Percentiles rank a stretch among this genome's conserved stretches.
Conservation (phyloP, 92 coral and sea anemone genomes). For the Metridium senile region DNA sequence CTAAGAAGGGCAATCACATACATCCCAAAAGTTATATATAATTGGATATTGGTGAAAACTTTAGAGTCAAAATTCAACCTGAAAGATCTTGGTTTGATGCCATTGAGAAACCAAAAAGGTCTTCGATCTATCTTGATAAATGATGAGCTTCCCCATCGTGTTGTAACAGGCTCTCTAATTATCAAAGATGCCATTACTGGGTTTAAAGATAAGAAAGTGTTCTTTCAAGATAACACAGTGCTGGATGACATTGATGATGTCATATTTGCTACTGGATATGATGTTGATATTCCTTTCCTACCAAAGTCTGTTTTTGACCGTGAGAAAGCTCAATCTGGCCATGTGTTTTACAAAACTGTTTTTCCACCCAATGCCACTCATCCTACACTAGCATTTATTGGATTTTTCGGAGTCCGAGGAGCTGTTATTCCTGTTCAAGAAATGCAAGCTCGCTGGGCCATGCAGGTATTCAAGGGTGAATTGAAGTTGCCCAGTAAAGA, state of each 20-base stretch:
- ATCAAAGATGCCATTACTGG: constrained; percentile 59
- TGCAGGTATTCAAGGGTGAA: constrained; percentile 64
- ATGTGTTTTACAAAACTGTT: constrained; percentile 75
- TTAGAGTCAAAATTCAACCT: too few species aligned
- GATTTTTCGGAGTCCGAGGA: constrained; percentile 65
- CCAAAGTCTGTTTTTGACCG: constrained; percentile 41
- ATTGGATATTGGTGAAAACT: too few species aligned
- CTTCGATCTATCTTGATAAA: constrained; percentile 45
- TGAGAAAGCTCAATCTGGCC: background rate
- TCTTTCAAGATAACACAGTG: constrained; percentile 68
- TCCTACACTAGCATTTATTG: constrained; percentile 80
- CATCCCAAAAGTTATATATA: too few species aligned
- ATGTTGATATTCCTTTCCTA: constrained; percentile 60
- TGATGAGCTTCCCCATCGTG: constrained; percentile 85
- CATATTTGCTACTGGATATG: constrained; percentile 80
- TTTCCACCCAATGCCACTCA: constrained; percentile 58
- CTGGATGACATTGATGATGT: constrained; percentile 72
- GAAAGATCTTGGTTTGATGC: too few species aligned
- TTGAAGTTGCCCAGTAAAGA: constrained; percentile 54
- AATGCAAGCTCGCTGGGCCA: constrained; percentile 88
- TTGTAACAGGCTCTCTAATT: constrained; percentile 71
- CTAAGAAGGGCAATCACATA: too few species aligned
- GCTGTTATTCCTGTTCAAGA: too few species aligned
- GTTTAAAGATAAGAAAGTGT: constrained; percentile 48
- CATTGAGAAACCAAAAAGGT: too few species aligned